Percentiles rank a stretch among this genome's conserved stretches.
These are phyloP conservation scores for Drosophila kikkawai DNA, from an alignment of 1,140 invertebrate genomes.

Conservation along the genomic window DNA sequence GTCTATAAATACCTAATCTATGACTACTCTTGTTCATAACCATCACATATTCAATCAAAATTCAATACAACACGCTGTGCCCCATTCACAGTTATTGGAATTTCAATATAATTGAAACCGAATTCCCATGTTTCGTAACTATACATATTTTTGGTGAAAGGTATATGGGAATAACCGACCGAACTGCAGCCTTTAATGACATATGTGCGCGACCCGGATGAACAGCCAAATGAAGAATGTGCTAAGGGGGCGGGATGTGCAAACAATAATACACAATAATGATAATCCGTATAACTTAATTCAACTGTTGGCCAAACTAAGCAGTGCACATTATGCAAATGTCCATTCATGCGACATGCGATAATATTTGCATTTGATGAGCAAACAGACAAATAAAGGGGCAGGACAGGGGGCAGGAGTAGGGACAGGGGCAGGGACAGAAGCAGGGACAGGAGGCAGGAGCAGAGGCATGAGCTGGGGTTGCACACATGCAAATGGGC, in stretches of 20 bases:
- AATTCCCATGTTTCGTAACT: conserved; percentile 1
- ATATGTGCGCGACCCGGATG: conserved; percentile 6
- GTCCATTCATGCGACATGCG: conserved; percentile 40
- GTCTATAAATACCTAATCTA: neutral
- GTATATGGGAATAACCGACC: neutral
- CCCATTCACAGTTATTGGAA: neutral
- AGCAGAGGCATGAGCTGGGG: neutral
- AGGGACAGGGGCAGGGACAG: neutral
- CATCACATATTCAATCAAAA: conserved; percentile 7
- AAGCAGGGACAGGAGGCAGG: too few relatives aligned
- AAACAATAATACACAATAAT: conserved; percentile 39
- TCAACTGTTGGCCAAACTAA: conserved; percentile 57
- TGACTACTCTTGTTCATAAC: neutral
- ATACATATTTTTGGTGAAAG: neutral
- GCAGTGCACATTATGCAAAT: conserved; percentile 70
- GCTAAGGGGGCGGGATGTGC: neutral
- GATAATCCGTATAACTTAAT: conserved; percentile 54
- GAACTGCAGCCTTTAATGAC: conserved; percentile 3
- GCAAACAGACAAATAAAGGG: conserved; percentile 16
- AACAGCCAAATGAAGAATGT: conserved; percentile 9
- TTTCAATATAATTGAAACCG: conserved; percentile 2
- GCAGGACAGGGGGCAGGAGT: neutral
- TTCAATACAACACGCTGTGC: conserved; percentile 1
- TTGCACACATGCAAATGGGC: neutral
- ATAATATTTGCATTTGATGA: conserved; percentile 54